Evolutionary conservation across 2,113 vertebrate genomes (phyloP).

Genomic region (Gallinago undulata): DNA sequence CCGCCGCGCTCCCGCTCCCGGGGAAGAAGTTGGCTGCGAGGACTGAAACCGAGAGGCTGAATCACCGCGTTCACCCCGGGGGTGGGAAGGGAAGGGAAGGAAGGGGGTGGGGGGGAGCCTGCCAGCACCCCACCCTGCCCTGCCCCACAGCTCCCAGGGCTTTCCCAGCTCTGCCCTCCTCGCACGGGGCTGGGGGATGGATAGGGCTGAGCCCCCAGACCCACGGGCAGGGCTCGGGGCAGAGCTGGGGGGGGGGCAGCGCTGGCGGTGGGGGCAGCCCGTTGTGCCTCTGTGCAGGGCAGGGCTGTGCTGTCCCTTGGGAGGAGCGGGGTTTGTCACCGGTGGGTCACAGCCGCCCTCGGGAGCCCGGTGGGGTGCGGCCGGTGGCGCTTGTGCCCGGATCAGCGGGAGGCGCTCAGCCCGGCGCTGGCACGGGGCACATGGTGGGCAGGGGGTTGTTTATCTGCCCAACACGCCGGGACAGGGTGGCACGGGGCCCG

Average conservation of each 20-base stretch:
- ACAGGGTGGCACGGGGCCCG: neutral
- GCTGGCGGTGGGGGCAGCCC: accelerated
- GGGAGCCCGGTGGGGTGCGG: neutral
- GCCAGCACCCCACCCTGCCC: constrained; percentile 13
- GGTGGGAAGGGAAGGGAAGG: constrained; percentile 4
- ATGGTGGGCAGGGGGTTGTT: neutral
- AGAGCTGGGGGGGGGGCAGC: neutral
- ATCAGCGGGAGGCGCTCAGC: neutral
- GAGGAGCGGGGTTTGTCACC: neutral
- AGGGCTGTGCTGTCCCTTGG: neutral
- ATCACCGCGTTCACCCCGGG: constrained; percentile 49
- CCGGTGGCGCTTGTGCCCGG: accelerated
- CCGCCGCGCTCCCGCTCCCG: neutral
- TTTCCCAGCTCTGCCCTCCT: neutral
- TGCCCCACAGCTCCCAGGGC: neutral
- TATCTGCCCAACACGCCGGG: neutral
- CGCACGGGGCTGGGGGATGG: accelerated
- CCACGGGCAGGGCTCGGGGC: accelerated
- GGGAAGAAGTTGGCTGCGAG: constrained; percentile 42
- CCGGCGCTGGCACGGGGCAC: neutral
- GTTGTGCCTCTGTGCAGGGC: accelerated
- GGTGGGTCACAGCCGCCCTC: neutral
- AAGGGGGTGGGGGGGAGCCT: neutral
- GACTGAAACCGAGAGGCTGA: constrained; percentile 63
- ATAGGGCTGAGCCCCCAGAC: neutral